phyloP scores from a whole-genome alignment of 2,113 vertebrate species.

The Columbina picui region DNA sequence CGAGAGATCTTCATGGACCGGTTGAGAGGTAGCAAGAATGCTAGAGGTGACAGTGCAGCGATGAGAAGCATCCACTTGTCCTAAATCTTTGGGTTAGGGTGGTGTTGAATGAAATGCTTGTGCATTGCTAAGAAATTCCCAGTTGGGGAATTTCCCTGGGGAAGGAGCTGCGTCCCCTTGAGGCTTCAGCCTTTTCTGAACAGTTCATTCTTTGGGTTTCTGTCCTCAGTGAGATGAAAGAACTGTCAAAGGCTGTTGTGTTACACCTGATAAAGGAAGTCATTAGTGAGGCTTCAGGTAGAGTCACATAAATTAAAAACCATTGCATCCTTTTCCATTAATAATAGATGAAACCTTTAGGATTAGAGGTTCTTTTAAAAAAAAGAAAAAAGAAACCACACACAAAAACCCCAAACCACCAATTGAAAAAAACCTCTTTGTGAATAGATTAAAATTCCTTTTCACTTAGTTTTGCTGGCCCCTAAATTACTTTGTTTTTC shows the following conservation, averaged over 20 bases:
- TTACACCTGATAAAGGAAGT: slow-evolving; percentile 33
- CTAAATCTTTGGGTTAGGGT: not conserved
- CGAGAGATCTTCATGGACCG: not conserved
- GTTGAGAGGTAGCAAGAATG: not conserved
- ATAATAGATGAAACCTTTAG: slow-evolving; percentile 9
- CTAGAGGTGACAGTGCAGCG: not conserved
- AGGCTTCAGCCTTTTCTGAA: not conserved
- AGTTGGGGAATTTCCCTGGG: not conserved
- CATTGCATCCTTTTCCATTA: not conserved
- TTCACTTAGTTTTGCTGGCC: not conserved
- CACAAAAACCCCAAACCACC: too few relatives aligned
- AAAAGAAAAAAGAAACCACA: not conserved
- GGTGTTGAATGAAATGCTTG: fast-evolving
- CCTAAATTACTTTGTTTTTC: not conserved
- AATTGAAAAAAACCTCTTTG: not conserved
- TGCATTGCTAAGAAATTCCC: not conserved
- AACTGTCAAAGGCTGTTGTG: not conserved
- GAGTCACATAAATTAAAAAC: slow-evolving; percentile 23
- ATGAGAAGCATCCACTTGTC: not conserved
- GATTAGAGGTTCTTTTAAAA: not conserved
- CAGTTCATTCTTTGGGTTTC: not conserved
- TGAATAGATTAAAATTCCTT: not conserved
- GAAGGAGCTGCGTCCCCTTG: not conserved
- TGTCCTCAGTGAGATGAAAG: slow-evolving; percentile 18
- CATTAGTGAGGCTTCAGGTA: not conserved